Conservation (phyloP, 2,113 vertebrate species). For the Pterocles orientalis region DNA sequence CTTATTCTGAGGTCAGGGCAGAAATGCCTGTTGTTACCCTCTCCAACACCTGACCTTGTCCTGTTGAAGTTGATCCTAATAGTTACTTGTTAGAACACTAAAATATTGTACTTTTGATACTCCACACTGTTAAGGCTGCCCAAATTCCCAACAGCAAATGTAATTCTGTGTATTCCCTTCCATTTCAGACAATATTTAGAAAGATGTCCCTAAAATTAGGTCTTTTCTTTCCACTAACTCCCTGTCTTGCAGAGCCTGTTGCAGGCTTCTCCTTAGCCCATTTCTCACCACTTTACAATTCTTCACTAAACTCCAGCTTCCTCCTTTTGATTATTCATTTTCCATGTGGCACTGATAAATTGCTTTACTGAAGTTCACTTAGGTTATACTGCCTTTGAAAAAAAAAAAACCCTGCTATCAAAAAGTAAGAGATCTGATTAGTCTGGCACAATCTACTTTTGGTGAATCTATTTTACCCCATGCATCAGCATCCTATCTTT, state of each 20-base stretch:
- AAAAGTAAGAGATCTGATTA: background rate
- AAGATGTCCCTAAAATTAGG: background rate
- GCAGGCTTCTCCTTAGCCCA: background rate
- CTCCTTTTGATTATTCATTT: background rate
- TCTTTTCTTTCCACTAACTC: background rate
- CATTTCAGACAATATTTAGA: background rate
- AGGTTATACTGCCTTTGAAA: background rate
- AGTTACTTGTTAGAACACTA: background rate
- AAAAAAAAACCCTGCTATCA: background rate
- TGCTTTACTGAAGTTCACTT: background rate
- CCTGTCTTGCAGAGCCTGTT: background rate
- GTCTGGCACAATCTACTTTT: background rate
- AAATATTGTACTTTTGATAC: background rate
- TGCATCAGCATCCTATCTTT: background rate
- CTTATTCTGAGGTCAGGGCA: background rate
- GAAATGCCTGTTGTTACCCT: background rate
- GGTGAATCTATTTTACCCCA: background rate
- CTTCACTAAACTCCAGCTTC: background rate
- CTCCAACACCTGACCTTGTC: background rate
- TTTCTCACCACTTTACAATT: background rate
- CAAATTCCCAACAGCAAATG: background rate
- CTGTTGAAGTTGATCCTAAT: background rate
- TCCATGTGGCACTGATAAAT: background rate
- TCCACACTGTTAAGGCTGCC: background rate
- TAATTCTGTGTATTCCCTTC: background rate